Evolutionary conservation across 2,888 invertebrate species (phyloP).

Genomic region (Empis livida): DNA sequence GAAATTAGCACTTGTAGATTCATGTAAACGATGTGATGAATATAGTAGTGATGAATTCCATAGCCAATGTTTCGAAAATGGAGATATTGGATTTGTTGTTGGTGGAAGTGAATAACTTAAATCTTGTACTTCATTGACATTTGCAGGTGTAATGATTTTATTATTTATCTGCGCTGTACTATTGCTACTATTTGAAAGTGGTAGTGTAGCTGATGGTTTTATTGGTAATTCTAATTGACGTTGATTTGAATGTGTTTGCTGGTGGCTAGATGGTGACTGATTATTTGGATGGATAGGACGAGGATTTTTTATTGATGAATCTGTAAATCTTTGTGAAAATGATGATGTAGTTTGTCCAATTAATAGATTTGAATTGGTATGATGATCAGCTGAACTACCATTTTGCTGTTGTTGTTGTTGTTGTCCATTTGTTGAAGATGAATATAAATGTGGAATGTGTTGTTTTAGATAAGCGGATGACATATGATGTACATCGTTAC

Average conservation of each 20-base stretch:
- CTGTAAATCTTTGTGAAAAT: background rate
- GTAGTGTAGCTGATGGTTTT: slow-evolving; percentile 29
- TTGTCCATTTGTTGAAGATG: slow-evolving; percentile 2
- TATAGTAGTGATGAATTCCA: slow-evolving; percentile 36
- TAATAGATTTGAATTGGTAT: background rate
- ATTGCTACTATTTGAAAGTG: slow-evolving; percentile 10
- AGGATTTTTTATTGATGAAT: slow-evolving; percentile 7
- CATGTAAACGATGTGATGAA: slow-evolving; percentile 26
- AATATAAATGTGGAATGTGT: slow-evolving; percentile 21
- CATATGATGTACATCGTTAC: slow-evolving; percentile 17
- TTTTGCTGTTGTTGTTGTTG: background rate
- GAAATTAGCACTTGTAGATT: slow-evolving; percentile 15
- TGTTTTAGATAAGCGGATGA: slow-evolving; percentile 33
- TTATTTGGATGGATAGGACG: slow-evolving; percentile 6
- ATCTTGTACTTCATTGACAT: slow-evolving; percentile 20
- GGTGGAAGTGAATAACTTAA: slow-evolving; percentile 23
- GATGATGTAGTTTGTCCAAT: background rate
- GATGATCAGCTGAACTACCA: background rate
- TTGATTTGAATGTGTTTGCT: background rate
- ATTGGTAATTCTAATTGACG: slow-evolving; percentile 18
- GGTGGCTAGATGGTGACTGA: background rate
- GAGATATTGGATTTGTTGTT: slow-evolving; percentile 13
- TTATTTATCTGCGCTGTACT: slow-evolving; percentile 1
- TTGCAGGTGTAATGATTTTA: slow-evolving; percentile 6
- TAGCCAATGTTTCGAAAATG: slow-evolving; percentile 34